Conservation (phyloP, 2,888 invertebrate species). For the Drosophila mettleri region DNA sequence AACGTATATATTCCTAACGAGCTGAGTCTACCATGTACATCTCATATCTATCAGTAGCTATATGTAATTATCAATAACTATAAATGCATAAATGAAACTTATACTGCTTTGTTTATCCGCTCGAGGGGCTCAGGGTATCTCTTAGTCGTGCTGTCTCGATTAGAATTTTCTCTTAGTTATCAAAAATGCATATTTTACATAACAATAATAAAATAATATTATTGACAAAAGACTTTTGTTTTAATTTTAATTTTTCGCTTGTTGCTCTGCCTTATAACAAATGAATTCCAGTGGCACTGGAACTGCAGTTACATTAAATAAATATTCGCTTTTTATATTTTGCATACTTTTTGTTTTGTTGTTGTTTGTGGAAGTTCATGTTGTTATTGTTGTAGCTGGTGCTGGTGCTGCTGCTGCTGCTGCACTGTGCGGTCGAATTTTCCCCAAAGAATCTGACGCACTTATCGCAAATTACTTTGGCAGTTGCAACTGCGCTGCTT, state of each 20-base stretch:
- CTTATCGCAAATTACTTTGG: constrained; percentile 81
- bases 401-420: constrained; percentile 33
- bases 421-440: constrained; percentile 71
- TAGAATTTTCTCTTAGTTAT: not conserved
- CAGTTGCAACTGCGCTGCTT: constrained; percentile 75
- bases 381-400: constrained; percentile 29
- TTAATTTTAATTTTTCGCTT: not conserved
- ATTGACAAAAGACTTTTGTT: too few relatives aligned
- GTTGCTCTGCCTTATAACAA: constrained; percentile 19
- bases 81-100: too few relatives aligned
- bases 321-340: constrained; percentile 48
- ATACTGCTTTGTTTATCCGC: too few relatives aligned
- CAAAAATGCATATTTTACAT: not conserved
- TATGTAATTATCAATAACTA: too few relatives aligned
- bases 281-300: constrained; percentile 51
- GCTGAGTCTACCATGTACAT: too few relatives aligned
- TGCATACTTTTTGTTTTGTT: constrained; percentile 41
- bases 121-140: not conserved
- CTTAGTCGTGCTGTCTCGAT: not conserved
- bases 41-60: too few relatives aligned
- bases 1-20: too few relatives aligned
- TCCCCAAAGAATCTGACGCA: constrained; percentile 80
- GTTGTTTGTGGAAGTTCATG: constrained; percentile 29
- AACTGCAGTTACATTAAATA: constrained; percentile 51
- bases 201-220: not conserved